Percentiles rank a stretch among this genome's conserved stretches.
Evolutionary conservation across 2,797 vertebrate genomes (phyloP).

Genomic region (Bucorvus abyssinicus): DNA sequence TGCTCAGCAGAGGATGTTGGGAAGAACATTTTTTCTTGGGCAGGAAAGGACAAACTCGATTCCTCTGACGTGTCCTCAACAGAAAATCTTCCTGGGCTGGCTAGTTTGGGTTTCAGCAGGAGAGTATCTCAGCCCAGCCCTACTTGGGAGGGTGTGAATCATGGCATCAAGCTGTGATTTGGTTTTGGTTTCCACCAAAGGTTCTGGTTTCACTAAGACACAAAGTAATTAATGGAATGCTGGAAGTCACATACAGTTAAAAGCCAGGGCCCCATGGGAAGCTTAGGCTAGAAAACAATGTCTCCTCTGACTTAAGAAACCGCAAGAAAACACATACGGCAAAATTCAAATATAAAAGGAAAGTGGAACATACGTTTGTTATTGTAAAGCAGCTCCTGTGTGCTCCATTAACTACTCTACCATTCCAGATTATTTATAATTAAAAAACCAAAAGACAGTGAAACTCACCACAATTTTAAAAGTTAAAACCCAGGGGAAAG

Average conservation of each 20-base stretch:
- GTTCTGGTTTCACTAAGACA: slow-evolving; percentile 6
- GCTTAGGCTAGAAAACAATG: slow-evolving; percentile 57
- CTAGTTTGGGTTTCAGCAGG: background rate
- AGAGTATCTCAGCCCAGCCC: background rate
- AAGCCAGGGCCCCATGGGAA: slow-evolving; percentile 40
- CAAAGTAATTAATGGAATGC: slow-evolving; percentile 46
- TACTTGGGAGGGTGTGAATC: background rate
- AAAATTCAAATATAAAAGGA: slow-evolving; percentile 69
- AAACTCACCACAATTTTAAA: background rate
- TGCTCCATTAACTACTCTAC: slow-evolving; percentile 34
- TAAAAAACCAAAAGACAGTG: background rate
- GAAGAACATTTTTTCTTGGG: background rate
- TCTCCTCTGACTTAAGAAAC: slow-evolving; percentile 68
- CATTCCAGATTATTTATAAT: slow-evolving; percentile 38
- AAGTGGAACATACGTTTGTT: slow-evolving; percentile 67
- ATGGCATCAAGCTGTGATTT: background rate
- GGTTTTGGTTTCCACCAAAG: slow-evolving; percentile 14
- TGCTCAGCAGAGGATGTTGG: background rate
- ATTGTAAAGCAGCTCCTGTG: slow-evolving; percentile 63
- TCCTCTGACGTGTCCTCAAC: accelerated
- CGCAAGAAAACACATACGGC: slow-evolving; percentile 70
- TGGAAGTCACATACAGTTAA: slow-evolving; percentile 61
- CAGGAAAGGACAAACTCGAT: background rate
- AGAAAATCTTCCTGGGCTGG: background rate
- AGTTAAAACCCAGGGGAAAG: background rate